phyloP scores from a whole-genome alignment of 2,888 invertebrate genomes.

The Athetis lepigone region DNA sequence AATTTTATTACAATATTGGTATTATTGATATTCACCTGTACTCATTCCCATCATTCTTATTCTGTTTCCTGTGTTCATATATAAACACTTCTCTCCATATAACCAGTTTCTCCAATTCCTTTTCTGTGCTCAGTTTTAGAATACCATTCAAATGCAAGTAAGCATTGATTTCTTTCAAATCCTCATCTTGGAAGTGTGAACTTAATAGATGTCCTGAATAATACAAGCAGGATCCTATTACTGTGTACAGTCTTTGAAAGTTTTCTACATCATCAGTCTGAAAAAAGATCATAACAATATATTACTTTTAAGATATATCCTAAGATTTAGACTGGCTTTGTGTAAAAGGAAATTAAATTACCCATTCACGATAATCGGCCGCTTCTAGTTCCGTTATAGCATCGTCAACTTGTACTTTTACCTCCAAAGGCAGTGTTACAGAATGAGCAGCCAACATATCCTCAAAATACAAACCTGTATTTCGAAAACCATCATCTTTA shows the following conservation, averaged over 20 bases:
- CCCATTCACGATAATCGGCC: slow-evolving; percentile 97
- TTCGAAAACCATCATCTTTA: slow-evolving; percentile 41
- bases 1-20: too few species aligned
- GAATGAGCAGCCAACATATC: slow-evolving; percentile 92
- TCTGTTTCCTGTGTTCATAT: slow-evolving; percentile 80
- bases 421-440: slow-evolving; percentile 93
- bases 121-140: slow-evolving; percentile 92
- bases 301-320: not conserved
- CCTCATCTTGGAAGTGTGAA: slow-evolving; percentile 94
- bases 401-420: slow-evolving; percentile 95
- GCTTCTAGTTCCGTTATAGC: slow-evolving; percentile 97
- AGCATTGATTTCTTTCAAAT: slow-evolving; percentile 94
- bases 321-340: not conserved
- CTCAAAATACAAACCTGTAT: slow-evolving; percentile 87
- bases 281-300: slow-evolving; percentile 59
- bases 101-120: slow-evolving; percentile 93
- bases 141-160: slow-evolving; percentile 94
- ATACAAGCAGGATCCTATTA: slow-evolving; percentile 92
- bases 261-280: slow-evolving; percentile 94
- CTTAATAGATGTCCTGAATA: slow-evolving; percentile 93
- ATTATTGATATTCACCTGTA: slow-evolving; percentile 71
- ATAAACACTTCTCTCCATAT: slow-evolving; percentile 95
- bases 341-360: slow-evolving; percentile 73
- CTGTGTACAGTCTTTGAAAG: slow-evolving; percentile 93
- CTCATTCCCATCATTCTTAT: slow-evolving; percentile 76